Evolutionary conservation across 2,113 vertebrate genomes (phyloP).

Genomic region (Nothoprocta perdicaria): DNA sequence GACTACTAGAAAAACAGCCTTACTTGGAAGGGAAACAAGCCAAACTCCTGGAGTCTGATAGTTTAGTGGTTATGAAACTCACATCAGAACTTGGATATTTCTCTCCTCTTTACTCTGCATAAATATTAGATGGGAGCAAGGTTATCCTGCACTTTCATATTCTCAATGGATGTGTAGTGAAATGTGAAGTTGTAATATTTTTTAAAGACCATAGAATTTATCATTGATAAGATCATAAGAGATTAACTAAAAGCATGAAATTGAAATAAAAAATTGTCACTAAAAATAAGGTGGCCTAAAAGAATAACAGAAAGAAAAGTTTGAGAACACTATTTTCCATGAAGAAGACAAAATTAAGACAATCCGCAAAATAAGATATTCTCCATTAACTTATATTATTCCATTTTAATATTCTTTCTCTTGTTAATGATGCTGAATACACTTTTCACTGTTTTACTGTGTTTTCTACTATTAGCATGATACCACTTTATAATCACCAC

Average conservation of each 20-base stretch:
- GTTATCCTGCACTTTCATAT: background rate
- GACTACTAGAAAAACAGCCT: background rate
- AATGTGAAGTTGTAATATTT: background rate
- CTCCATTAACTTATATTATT: background rate
- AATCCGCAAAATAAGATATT: background rate
- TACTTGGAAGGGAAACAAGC: background rate
- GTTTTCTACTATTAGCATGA: background rate
- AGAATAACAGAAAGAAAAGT: background rate
- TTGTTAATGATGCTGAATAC: background rate
- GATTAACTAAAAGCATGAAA: background rate
- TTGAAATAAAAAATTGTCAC: background rate
- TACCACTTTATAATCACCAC: constrained; percentile 6
- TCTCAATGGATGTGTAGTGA: background rate
- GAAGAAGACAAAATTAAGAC: background rate
- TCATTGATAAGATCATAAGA: background rate
- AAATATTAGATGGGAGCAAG: background rate
- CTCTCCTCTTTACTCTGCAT: background rate
- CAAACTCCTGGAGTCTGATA: background rate
- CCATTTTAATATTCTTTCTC: background rate
- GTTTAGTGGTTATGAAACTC: background rate
- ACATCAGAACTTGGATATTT: background rate
- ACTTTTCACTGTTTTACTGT: background rate
- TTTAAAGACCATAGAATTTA: background rate
- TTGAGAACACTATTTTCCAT: background rate
- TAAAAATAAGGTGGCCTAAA: background rate